phyloP scores from a whole-genome alignment of 2,888 invertebrate species.

The Romanomermis culicivorax region DNA sequence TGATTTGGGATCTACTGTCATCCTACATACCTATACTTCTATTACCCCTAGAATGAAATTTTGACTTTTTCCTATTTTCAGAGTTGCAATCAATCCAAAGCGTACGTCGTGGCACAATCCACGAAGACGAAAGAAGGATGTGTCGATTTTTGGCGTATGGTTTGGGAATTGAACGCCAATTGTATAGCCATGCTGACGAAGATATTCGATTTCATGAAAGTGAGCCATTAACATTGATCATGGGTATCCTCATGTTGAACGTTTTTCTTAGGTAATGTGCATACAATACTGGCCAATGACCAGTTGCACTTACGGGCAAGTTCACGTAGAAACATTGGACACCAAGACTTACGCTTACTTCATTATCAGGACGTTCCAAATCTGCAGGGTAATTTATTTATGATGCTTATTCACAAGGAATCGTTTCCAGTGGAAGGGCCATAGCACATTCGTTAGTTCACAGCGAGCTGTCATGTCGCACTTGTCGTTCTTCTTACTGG shows the following conservation, averaged over 20 bases:
- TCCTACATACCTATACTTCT: too few relatives aligned
- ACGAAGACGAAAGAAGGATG: slow-evolving; percentile 73
- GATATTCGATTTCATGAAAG: slow-evolving; percentile 93
- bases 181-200: slow-evolving; percentile 97
- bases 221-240: slow-evolving; percentile 31
- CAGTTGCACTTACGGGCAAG: slow-evolving; percentile 65
- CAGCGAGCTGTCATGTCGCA: too few relatives aligned
- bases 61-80: too few relatives aligned
- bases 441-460: too few relatives aligned
- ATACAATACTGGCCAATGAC: slow-evolving; percentile 95
- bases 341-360: slow-evolving; percentile 28
- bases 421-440: too few relatives aligned
- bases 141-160: slow-evolving; percentile 88
- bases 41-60: too few relatives aligned
- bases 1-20: too few relatives aligned
- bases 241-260: not conserved
- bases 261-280: slow-evolving; percentile 67
- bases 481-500: not conserved
- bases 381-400: slow-evolving; percentile 6
- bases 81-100: slow-evolving; percentile 26
- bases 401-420: too few relatives aligned
- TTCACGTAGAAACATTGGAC: slow-evolving; percentile 45
- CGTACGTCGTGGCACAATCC: slow-evolving; percentile 32
- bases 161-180: slow-evolving; percentile 72
- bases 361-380: slow-evolving; percentile 15